Evolutionary conservation across 2,113 vertebrate species (phyloP).

Genomic region (Apistogramma diplotaenia): DNA sequence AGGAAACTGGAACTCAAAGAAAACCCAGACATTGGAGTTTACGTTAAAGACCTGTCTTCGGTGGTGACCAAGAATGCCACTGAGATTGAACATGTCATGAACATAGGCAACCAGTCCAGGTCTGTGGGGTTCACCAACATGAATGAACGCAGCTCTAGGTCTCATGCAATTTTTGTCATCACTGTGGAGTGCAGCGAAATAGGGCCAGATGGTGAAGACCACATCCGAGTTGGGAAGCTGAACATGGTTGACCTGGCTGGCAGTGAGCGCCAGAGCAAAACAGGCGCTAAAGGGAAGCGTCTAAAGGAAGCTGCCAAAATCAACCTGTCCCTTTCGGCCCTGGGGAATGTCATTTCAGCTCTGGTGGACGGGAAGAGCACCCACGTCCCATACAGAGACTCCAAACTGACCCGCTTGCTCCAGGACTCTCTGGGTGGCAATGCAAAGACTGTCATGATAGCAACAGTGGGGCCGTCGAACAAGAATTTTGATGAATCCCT

Average conservation of each 20-base stretch:
- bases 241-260: constrained; percentile 97
- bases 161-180: constrained; percentile 92
- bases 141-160: constrained; percentile 94
- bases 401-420: constrained; percentile 93
- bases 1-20: constrained; percentile 93
- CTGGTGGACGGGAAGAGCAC: constrained; percentile 89
- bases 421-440: constrained; percentile 96
- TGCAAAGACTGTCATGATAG: constrained; percentile 95
- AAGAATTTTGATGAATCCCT: constrained; percentile 89
- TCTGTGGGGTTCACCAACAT: constrained; percentile 93
- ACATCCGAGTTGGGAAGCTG: constrained; percentile 95
- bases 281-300: constrained; percentile 81
- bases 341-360: constrained; percentile 97
- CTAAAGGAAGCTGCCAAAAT: constrained; percentile 95
- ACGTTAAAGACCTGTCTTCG: constrained; percentile 91
- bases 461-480: constrained; percentile 89
- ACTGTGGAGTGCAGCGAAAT: constrained; percentile 92
- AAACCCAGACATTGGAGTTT: constrained; percentile 86
- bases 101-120: constrained; percentile 89
- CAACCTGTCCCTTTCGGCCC: constrained; percentile 92
- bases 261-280: constrained; percentile 92
- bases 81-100: constrained; percentile 96
- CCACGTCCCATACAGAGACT: constrained; percentile 95
- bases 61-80: constrained; percentile 95
- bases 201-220: constrained; percentile 87